Evolutionary conservation across 2,797 vertebrate species (phyloP), one percentile per base, ranked within the genome.

Genomic region (Pogoniulus pusillus): DNA sequence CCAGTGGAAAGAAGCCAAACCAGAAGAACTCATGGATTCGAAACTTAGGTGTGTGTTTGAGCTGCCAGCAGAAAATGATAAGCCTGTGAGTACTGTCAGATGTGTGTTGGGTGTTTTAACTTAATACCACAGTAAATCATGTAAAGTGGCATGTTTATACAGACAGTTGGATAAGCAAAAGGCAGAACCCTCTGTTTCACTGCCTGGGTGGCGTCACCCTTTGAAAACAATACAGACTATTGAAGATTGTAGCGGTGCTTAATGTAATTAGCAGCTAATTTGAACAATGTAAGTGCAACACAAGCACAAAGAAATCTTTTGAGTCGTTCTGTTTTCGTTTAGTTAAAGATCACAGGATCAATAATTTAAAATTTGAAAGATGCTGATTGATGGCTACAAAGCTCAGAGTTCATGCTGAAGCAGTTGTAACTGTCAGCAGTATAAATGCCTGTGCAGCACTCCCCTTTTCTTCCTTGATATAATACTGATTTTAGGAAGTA

Each of bases 31-130:
- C 95, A 99, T 99, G 99, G 99, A 99, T 96, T 98, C 98, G 32
- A 99, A 99, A 97, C 98, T 99, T 97, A 98, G 98, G 97, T 99
- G 99, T 97, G 93, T 98, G 91, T 99, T 99, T 97, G 99, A 99
- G 97, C 97, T 99, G 96, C 99, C 99, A 75, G 96, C 98, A 85
- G 98, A 99, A 97, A 99, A 98, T 93, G 98, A 99, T 95, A 99
- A 99, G 97, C 98, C 97, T 95, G 99, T 99, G 97, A 98, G 98
- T 97, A 96, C 93, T 93, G 91, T 69, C 69, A 84, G 69, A 76
- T 82, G 57, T 59, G 27, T 71, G 34, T 70, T 54, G 79, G 73
- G 76, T 89, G 79, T 70, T 91, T 89, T 85, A 35, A 83, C 39
- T 65, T 92, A 73, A 45, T 85, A 63, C 62, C 82, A 49, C 43